Evolutionary conservation across 2,888 invertebrate genomes (phyloP).

Genomic region (Watsonalla cultraria): DNA sequence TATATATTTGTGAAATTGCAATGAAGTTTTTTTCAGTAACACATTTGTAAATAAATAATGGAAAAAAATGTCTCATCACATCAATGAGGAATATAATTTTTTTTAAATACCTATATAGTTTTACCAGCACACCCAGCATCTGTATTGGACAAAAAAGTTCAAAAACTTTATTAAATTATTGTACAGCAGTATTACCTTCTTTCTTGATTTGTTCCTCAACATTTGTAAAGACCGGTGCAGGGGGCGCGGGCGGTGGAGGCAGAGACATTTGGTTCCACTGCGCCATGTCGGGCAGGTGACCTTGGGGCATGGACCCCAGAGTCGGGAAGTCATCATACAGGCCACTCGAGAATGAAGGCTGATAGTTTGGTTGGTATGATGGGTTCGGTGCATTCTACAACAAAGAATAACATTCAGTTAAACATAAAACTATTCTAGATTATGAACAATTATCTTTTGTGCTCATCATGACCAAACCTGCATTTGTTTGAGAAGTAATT

Average conservation of each 20-base stretch:
- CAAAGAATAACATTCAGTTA: constrained; percentile 1
- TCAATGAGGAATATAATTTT: no score
- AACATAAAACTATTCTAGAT: no score
- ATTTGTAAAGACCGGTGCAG: constrained; percentile 42
- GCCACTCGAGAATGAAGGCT: constrained; percentile 41
- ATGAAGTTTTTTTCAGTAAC: no score
- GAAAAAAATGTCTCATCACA: no score
- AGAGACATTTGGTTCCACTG: constrained; percentile 67
- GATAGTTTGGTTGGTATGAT: constrained; percentile 42
- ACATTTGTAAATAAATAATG: no score
- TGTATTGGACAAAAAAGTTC: background rate
- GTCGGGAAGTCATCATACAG: constrained; percentile 17
- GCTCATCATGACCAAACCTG: no score
- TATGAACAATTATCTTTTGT: no score
- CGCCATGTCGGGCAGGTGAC: constrained; percentile 43
- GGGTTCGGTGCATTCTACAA: constrained; percentile 25
- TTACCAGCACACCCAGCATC: background rate
- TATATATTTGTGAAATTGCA: background rate
- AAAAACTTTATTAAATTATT: background rate
- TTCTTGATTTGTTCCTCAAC: constrained; percentile 72
- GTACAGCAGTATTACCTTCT: constrained; percentile 54
- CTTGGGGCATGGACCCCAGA: constrained; percentile 19
- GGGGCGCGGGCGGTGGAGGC: constrained; percentile 44
- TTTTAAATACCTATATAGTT: no score
- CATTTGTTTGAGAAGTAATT: no score